Conservation (phyloP, 2,888 invertebrate species). For the Catocala sponsa region DNA sequence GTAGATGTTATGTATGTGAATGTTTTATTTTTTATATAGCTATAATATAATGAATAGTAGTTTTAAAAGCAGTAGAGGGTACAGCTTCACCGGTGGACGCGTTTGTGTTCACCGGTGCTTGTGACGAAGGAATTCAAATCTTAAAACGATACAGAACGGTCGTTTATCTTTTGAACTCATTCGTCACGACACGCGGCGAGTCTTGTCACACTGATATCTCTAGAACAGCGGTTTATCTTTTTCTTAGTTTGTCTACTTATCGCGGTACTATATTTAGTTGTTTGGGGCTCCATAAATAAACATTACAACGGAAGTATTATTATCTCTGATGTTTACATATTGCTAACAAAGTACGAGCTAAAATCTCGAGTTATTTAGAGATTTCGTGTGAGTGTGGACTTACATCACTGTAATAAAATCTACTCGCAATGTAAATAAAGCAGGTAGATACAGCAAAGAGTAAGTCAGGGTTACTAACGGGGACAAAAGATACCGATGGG, state of each 20-base stretch:
- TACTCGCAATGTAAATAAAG: not conserved
- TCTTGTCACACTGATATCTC: slow-evolving; percentile 63
- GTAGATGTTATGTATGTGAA: slow-evolving; percentile 86
- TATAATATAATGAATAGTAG: slow-evolving; percentile 61
- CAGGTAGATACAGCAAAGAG: not conserved
- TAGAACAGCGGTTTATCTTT: slow-evolving; percentile 23
- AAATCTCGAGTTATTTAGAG: too few relatives aligned
- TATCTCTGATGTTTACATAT: too few relatives aligned
- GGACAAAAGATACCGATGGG: not conserved
- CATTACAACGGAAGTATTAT: too few relatives aligned
- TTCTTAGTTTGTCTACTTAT: not conserved
- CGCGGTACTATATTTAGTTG: not conserved
- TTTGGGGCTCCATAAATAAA: not conserved
- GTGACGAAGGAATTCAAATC: slow-evolving; percentile 61
- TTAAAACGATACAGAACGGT: slow-evolving; percentile 19
- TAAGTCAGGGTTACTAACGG: not conserved
- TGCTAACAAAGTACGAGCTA: too few relatives aligned
- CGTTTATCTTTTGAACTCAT: slow-evolving; percentile 49
- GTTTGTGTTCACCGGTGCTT: slow-evolving; percentile 51
- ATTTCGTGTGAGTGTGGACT: too few relatives aligned
- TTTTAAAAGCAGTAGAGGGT: slow-evolving; percentile 70
- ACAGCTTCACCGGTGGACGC: slow-evolving; percentile 63
- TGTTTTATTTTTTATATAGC: slow-evolving; percentile 64
- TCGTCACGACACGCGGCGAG: slow-evolving; percentile 58
- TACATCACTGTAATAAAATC: not conserved